Evolutionary conservation across 2,797 vertebrate species (phyloP), one percentile per base, ranked within the genome.

Genomic region (Enteromius thamalakanensis): DNA sequence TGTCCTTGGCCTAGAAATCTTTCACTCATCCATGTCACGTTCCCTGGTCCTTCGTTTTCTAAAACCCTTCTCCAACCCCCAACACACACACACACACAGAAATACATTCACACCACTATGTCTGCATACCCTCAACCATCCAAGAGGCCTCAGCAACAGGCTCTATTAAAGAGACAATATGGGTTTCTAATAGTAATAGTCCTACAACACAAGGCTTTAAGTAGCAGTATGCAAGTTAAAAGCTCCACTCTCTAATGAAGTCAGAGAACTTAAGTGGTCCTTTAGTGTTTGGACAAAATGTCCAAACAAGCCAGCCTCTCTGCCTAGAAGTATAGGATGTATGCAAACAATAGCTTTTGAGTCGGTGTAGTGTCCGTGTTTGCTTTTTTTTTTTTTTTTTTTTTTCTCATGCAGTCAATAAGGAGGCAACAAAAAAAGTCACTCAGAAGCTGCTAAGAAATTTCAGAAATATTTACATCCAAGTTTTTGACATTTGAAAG

Each of bases 231-330:
- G 74, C 82, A 91, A 94, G 92, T 82, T 86, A 78, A 94, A 94
- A 92, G 70, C 90, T 90, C 87, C 89, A 84, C 91, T 93, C 90
- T 89, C 91, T 95, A 95, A 95, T 95, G 93, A 95, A 90, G 88
- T 91, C 83, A 80, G 86, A 75, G 80, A 86, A 93, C 94, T 95
- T 71, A 90, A 95, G 94, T 93, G 93, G 90, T 89, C 87, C 92
- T 93, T 93, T 94, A 86, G 85, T 37, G 86, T 82, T 80, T 89
- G 91, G 90, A 94, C 93, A 93, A 92, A 94, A 93, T 94, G 94
- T 94, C 94, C 93, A 94, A 95, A 95, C 94, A 95, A 93, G 92
- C 90, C 92, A 85, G 91, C 92, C 92, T 90, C 92, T 92, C 89
- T 83, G 60, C 87, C 88, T 51, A 86, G 90, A 88, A 91, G 89